phyloP scores from a whole-genome alignment of 1,140 invertebrate species.

The Saxidomus purpurata region DNA sequence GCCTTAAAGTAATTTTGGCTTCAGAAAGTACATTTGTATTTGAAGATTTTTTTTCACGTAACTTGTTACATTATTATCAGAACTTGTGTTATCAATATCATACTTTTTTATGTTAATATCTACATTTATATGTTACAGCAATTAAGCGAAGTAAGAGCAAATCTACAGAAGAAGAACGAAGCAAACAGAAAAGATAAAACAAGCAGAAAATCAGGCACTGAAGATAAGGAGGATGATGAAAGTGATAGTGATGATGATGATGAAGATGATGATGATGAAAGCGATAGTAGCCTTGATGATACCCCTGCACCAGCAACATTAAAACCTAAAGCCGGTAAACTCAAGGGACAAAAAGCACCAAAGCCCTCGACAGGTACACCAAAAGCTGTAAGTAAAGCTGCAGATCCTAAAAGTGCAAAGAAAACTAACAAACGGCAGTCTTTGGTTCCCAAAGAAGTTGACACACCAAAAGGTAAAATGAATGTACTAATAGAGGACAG shows the following conservation, averaged over 20 bases:
- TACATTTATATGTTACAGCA: neutral
- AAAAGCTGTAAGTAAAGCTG: neutral
- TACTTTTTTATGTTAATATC: no score
- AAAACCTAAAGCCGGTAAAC: neutral
- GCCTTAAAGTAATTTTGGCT: no score
- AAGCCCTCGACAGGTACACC: neutral
- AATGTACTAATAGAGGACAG: conserved; percentile 66
- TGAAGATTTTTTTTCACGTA: no score
- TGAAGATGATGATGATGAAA: neutral
- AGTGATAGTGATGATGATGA: neutral
- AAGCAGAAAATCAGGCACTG: neutral
- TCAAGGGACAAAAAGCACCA: neutral
- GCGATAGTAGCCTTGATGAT: neutral
- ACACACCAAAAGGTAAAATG: conserved; percentile 58
- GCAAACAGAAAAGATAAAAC: neutral
- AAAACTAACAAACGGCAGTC: conserved; percentile 4
- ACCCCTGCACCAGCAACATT: neutral
- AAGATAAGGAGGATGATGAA: neutral
- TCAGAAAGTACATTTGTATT: no score
- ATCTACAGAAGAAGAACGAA: neutral
- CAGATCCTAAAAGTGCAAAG: neutral
- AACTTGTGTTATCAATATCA: no score
- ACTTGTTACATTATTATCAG: no score
- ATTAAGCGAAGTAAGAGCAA: neutral
- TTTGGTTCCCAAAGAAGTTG: conserved; percentile 42